Percentiles rank a stretch among this genome's conserved stretches.
Conservation (phyloP, 2,797 vertebrate species). For the Sebastes diaconus region DNA sequence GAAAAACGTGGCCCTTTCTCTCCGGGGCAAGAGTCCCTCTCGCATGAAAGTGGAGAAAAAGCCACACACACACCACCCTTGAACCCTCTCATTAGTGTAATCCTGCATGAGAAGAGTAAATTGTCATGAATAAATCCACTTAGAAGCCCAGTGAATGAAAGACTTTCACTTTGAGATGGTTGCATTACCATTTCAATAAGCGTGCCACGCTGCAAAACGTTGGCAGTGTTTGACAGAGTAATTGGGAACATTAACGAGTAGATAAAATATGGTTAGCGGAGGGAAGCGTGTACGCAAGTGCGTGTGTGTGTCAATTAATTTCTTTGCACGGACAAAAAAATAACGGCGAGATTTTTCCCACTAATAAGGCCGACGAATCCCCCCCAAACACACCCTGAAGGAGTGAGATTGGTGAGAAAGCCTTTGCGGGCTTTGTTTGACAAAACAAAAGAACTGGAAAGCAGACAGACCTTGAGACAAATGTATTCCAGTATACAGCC, state of each 20-base stretch:
- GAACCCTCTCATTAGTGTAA: constrained; percentile 84
- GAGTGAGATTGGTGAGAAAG: constrained; percentile 34
- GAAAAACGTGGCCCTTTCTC: constrained; percentile 61
- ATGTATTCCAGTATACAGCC: constrained; percentile 55
- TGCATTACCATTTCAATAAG: constrained; percentile 84
- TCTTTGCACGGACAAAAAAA: constrained; percentile 21
- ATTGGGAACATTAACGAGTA: constrained; percentile 80
- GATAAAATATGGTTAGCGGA: constrained; percentile 72
- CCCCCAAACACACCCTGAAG: background rate
- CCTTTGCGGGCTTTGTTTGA: constrained; percentile 57
- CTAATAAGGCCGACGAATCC: constrained; percentile 50
- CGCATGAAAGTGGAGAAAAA: constrained; percentile 61
- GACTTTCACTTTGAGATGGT: constrained; percentile 76
- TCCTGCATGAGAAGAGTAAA: constrained; percentile 78
- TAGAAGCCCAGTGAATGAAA: constrained; percentile 75
- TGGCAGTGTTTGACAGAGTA: constrained; percentile 77
- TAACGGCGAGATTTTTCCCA: constrained; percentile 35
- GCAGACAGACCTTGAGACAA: constrained; percentile 68
- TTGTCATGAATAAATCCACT: constrained; percentile 85
- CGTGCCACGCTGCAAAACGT: constrained; percentile 58
- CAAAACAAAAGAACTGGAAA: constrained; percentile 67
- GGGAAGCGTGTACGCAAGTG: constrained; percentile 30
- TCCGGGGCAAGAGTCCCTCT: constrained; percentile 64
- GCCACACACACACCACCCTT: constrained; percentile 62
- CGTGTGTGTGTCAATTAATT: constrained; percentile 56